Evolutionary conservation across 2,797 vertebrate genomes (phyloP).

Genomic region (Artibeus lituratus): DNA sequence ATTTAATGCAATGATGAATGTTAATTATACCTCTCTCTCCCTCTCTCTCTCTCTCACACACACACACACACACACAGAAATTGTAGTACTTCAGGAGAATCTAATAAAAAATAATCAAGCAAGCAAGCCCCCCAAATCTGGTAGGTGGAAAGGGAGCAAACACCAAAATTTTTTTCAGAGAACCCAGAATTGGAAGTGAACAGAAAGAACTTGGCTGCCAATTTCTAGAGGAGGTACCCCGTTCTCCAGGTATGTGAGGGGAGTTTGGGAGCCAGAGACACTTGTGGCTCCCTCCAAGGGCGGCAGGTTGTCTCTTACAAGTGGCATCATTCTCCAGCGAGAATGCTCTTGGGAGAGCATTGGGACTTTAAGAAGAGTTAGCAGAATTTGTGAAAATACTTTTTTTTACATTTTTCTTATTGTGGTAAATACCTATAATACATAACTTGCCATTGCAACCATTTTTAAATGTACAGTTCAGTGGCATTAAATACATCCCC

Average conservation of each 20-base stretch:
- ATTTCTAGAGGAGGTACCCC: background rate
- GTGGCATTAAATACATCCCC: too few relatives aligned
- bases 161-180: background rate
- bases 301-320: background rate
- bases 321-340: background rate
- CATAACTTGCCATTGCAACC: too few relatives aligned
- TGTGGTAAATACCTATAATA: background rate
- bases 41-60: background rate
- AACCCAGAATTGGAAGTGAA: background rate
- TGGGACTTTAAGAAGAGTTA: background rate
- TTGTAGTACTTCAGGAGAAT: background rate
- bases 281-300: background rate
- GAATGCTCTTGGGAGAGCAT: background rate
- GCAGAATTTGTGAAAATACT: background rate
- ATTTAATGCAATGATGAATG: background rate
- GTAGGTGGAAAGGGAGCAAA: too few relatives aligned
- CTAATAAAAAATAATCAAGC: accelerated
- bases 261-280: background rate
- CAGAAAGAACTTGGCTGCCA: background rate
- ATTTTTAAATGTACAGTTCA: too few relatives aligned
- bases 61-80: background rate
- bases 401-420: background rate
- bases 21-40: background rate
- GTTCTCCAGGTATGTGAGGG: accelerated
- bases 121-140: background rate